A percentile compares a stretch with the other conserved stretches of the same genome.
Conservation (phyloP, 1,140 invertebrate species). For the Drosophila rhopaloa region DNA sequence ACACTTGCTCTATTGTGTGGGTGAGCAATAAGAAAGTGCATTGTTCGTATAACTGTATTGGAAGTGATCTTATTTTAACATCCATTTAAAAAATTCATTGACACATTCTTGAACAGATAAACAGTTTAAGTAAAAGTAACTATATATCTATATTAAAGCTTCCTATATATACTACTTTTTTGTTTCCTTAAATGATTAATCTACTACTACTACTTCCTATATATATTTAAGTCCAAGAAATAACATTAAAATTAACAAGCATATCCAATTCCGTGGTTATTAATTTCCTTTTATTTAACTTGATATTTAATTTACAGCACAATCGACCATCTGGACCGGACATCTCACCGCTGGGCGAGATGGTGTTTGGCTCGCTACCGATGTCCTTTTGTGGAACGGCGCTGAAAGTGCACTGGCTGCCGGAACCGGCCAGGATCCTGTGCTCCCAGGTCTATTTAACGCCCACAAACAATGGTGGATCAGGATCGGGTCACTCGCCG, state of each 20-base stretch:
- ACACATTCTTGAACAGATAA: too few relatives aligned
- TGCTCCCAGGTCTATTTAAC: slow-evolving; percentile 89
- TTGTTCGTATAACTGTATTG: background rate
- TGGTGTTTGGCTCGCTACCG: slow-evolving; percentile 95
- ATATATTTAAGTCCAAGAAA: too few relatives aligned
- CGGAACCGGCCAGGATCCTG: slow-evolving; percentile 89
- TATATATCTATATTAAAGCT: too few relatives aligned
- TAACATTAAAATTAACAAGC: too few relatives aligned
- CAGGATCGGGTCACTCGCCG: slow-evolving; percentile 60
- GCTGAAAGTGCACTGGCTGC: slow-evolving; percentile 92
- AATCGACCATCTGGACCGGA: slow-evolving; percentile 88
- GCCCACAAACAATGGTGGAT: slow-evolving; percentile 45
- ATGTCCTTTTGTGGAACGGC: slow-evolving; percentile 93
- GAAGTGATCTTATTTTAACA: background rate
- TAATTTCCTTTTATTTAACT: too few relatives aligned
- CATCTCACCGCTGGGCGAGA: slow-evolving; percentile 91
- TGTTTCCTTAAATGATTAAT: too few relatives aligned
- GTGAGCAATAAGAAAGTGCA: background rate
- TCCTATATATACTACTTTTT: too few relatives aligned
- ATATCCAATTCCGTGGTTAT: background rate
- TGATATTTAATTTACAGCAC: slow-evolving; percentile 84
- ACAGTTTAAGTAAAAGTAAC: background rate
- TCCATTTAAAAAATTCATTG: background rate
- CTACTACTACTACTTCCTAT: too few relatives aligned
- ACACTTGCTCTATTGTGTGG: background rate